Percentiles rank a stretch among this genome's conserved stretches.
These are phyloP conservation scores for Cinclus mexicanus DNA, from an alignment of 2,113 vertebrate species.

Conservation along the genomic window DNA sequence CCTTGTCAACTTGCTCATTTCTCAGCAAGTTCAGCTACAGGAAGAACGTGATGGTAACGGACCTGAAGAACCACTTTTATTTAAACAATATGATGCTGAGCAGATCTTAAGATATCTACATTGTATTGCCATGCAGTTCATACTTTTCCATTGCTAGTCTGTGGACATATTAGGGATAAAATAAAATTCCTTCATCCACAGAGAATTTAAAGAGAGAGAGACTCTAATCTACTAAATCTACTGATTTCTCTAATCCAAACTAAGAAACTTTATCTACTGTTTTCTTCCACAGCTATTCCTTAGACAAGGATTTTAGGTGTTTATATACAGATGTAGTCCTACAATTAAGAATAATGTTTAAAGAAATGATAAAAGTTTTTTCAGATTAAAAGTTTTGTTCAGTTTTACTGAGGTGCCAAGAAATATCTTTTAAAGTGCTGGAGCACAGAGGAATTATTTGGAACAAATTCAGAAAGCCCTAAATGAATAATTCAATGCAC, in stretches of 20 bases:
- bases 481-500: neutral
- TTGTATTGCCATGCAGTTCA: neutral
- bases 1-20: neutral
- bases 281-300: neutral
- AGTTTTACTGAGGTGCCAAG: neutral
- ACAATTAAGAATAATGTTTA: neutral
- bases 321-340: neutral
- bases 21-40: neutral
- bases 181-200: neutral
- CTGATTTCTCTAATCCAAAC: neutral
- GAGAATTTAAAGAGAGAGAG: neutral
- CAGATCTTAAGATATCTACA: neutral
- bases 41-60: rapidly evolving
- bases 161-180: neutral
- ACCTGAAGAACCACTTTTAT: neutral
- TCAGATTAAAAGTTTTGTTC: neutral
- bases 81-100: neutral
- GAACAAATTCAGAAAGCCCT: neutral
- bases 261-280: neutral
- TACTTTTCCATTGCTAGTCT: neutral
- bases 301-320: neutral
- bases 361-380: neutral
- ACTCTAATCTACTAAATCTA: neutral
- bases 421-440: neutral
- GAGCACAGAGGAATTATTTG: neutral